Evolutionary conservation across 2,888 invertebrate species (phyloP), one percentile per base, ranked within the genome.

Genomic region (Chymomyza amoena): DNA sequence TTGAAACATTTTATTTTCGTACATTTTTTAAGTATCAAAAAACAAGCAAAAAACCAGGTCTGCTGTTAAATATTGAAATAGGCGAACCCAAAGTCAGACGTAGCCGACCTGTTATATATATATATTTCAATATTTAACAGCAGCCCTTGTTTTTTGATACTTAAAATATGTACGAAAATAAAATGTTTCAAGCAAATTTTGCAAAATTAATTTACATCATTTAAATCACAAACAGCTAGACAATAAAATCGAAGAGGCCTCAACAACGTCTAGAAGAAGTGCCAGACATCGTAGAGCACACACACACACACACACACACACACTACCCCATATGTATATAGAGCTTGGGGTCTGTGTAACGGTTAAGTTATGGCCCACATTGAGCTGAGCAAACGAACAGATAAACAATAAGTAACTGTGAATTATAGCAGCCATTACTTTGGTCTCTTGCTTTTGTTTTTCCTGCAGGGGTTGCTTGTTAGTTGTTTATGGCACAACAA

Each of bases 361-460:
- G 65, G 76, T 85, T 88, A 86, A 88, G 81, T 88, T 88, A 83
- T 86, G 84, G 88, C 10, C 66, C 84, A 88, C 88, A 88, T 83
- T 79, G 88, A 88, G 81, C 84, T 84, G 82, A 81, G 81, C 73
- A 81, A 83, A 64, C 87, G 83, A 79, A 81, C 79, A 86, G 89
- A 89, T 88, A 89, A 89, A 88, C 88, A 89, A 89, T 89, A 89
- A 89, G 87, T 89, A 88, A 81, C 89, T 87, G 88, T 88, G 89
- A 88, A 89, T 89, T 88, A 88, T 89, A 81, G 84, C 80, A 75
- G 88, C 80, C 87, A 88, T 88, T 88, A 88, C 79, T 80, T 84
- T 84, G 77, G 88, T 78, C 76, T 69, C 73, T 20, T 25, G 63
- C 68, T 72, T 67, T 71, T 73, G 76, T 70, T 79, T 76, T 79